Conservation (phyloP, 2,888 invertebrate species). For the Baronia brevicornis region DNA sequence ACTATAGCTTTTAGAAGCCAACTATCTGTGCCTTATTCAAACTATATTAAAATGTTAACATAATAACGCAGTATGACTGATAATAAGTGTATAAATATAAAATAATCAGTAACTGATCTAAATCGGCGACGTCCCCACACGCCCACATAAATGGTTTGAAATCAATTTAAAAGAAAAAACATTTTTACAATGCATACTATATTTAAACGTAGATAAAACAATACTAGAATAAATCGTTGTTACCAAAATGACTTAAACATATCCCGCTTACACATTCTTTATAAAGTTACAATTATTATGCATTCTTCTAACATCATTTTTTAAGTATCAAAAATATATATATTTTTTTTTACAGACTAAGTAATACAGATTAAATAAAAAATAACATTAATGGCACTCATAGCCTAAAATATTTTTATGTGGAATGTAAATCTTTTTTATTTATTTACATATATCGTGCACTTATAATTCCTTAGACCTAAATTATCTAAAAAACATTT, state of each 20-base stretch:
- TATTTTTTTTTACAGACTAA: conserved; percentile 10
- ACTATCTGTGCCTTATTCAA: no score
- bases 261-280: not conserved
- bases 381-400: conserved; percentile 66
- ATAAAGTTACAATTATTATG: conserved; percentile 2
- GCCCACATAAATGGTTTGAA: no score
- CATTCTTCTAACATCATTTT: conserved; percentile 6
- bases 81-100: no score
- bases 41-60: no score
- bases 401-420: conserved; percentile 59
- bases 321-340: conserved; percentile 13
- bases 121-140: no score
- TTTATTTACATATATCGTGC: conserved; percentile 14
- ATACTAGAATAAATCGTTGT: conserved; percentile 16
- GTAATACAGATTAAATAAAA: conserved; percentile 34
- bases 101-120: no score
- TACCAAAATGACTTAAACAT: conserved; percentile 4
- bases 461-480: not conserved
- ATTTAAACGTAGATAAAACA: no score
- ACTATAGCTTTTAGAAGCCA: no score
- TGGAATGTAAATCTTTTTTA: conserved; percentile 20
- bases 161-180: no score
- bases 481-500: conserved; percentile 3
- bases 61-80: no score
- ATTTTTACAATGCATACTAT: no score